Percentiles rank a stretch among this genome's conserved stretches.
phyloP scores from a whole-genome alignment of 2,888 invertebrate genomes.

The Drosophila subsilvestris region DNA sequence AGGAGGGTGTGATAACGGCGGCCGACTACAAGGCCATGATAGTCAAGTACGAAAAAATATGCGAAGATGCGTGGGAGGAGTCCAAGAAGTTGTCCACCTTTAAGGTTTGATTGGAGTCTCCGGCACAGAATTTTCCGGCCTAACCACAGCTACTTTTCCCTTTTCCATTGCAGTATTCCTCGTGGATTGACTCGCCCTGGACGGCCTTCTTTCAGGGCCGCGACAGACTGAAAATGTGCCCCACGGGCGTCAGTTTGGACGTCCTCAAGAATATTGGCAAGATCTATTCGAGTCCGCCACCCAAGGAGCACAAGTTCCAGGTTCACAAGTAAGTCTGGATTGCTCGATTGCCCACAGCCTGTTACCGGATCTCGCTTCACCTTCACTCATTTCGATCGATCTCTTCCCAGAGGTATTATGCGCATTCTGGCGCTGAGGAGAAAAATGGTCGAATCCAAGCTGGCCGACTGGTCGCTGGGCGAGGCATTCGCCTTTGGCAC shows the following conservation, averaged over 20 bases:
- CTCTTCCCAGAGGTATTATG: conserved; percentile 87
- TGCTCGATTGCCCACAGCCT: too few relatives aligned
- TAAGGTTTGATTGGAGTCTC: conserved; percentile 75
- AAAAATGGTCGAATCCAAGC: conserved; percentile 94
- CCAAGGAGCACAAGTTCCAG: conserved; percentile 86
- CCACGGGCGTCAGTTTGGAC: conserved; percentile 88
- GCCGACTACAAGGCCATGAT: conserved; percentile 86
- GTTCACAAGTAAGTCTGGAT: conserved; percentile 85
- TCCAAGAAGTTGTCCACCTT: conserved; percentile 87
- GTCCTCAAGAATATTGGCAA: conserved; percentile 87
- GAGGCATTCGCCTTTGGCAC: conserved; percentile 99
- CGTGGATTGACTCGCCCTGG: conserved; percentile 92
- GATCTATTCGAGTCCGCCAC: conserved; percentile 87
- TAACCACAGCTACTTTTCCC: not conserved
- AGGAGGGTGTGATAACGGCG: conserved; percentile 88
- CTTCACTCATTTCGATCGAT: not conserved
- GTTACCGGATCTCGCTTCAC: not conserved
- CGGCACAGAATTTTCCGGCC: too few relatives aligned
- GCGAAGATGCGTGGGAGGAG: conserved; percentile 87
- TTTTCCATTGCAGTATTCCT: conserved; percentile 74
- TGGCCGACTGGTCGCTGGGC: conserved; percentile 97
- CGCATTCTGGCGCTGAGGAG: conserved; percentile 93
- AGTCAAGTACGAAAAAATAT: conserved; percentile 81
- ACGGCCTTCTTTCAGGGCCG: conserved; percentile 86
- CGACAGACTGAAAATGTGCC: conserved; percentile 85